Conservation (phyloP, 2,797 vertebrate species). For the Siniperca scherzeri region DNA sequence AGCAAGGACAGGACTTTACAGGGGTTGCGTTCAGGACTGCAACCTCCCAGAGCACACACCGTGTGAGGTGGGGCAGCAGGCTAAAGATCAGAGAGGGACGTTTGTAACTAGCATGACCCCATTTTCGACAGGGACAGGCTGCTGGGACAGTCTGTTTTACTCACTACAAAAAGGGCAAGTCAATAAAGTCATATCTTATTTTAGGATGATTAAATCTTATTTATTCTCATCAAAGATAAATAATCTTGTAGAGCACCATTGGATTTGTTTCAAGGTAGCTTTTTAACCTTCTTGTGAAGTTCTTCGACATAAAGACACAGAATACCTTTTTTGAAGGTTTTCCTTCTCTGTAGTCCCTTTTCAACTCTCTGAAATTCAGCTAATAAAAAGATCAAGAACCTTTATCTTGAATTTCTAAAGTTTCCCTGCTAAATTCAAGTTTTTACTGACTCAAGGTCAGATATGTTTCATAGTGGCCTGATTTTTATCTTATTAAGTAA, state of each 20-base stretch:
- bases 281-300: conserved; percentile 8
- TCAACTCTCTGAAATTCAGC: neutral
- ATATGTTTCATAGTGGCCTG: neutral
- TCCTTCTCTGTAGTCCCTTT: neutral
- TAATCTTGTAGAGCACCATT: neutral
- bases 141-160: neutral
- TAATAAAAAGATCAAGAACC: neutral
- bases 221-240: conserved; percentile 21
- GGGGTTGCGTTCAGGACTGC: conserved; percentile 36
- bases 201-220: conserved; percentile 10
- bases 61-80: conserved; percentile 16
- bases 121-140: conserved; percentile 3
- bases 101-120: conserved; percentile 33
- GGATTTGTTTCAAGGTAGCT: conserved; percentile 19
- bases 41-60: conserved; percentile 17
- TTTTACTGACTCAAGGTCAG: neutral
- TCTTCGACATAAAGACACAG: neutral
- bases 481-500: neutral
- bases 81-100: conserved; percentile 35
- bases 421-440: neutral
- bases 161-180: neutral
- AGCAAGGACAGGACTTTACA: conserved; percentile 37
- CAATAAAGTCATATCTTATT: neutral
- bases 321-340: neutral
- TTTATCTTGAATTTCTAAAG: neutral